Evolutionary conservation across 2,797 vertebrate species (phyloP), one percentile per base, ranked within the genome.

Genomic region (Crax fasciolata): DNA sequence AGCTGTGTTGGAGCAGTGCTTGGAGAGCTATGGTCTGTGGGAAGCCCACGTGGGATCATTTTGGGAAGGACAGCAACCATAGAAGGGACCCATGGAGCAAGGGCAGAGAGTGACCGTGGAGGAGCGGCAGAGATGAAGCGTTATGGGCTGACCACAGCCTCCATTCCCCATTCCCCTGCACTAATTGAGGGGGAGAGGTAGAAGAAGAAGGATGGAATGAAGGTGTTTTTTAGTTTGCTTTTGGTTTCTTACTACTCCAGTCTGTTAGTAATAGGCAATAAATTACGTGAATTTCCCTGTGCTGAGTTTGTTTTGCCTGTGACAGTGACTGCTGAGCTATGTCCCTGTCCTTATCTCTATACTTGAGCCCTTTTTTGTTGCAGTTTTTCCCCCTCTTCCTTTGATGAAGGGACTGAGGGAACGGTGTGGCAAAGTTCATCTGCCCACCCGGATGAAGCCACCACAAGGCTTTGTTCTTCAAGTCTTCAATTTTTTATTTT

Each of bases 401-500:
- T 57, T 57, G 55, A 57, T n/a, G n/a, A 57, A 19, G 30, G 55
- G 30, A 32, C n/a, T 32, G 20, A 57, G n/a, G 15, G 41, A 57
- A 11, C 20, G 19, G 55, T 57, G 55, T 32, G n/a, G n/a, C 32
- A 30, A 6, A 30, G 55, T 32, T 57, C 55, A 57, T 19, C 54
- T n/a, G 30, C 54, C 19, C 54, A 57, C n/a, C 30, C n/a, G 30
- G 30, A 18, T 57, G 19, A 57, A 32, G n/a, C 19, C 55, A 57
- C 55, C n/a, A 57, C 12, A 9, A 30, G n/a, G 11, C 21, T 93
- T 74, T 87, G 30, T 66, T 89, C 76, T 70, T 89, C 25, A 68
- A 86, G 23, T 44, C 23, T 75, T 92, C 35, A 70, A 28, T 78
- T 68, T 93, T 95, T 95, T 85, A 80, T 87, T 67, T 77, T 65